Percentiles rank a stretch among this genome's conserved stretches.
phyloP scores from a whole-genome alignment of 2,113 vertebrate species.

The Columbina picui region DNA sequence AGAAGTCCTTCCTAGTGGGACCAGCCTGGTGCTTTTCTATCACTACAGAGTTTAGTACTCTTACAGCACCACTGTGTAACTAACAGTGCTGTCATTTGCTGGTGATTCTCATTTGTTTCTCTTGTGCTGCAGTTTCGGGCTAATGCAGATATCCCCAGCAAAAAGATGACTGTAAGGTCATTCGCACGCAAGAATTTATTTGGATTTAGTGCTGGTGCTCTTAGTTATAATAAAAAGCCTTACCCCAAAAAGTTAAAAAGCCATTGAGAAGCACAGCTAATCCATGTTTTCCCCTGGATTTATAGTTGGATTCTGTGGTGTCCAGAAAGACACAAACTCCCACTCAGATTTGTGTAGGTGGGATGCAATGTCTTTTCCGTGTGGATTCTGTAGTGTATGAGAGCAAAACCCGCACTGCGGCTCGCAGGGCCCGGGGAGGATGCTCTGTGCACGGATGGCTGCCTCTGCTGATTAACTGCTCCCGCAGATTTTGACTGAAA shows the following conservation, averaged over 20 bases:
- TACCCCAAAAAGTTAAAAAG: background rate
- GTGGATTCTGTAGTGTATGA: background rate
- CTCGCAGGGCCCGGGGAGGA: background rate
- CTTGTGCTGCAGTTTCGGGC: background rate
- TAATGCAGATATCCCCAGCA: background rate
- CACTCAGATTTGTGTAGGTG: background rate
- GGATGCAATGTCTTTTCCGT: background rate
- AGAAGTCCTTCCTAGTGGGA: background rate
- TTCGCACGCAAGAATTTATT: background rate
- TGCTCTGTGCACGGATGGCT: background rate
- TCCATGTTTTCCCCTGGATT: background rate
- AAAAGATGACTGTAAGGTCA: background rate
- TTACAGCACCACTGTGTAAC: background rate
- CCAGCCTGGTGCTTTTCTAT: background rate
- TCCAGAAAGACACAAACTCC: background rate
- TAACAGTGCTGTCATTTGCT: background rate
- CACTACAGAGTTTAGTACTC: background rate
- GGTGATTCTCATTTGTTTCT: background rate
- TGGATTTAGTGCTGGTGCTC: background rate
- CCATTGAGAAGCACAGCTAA: background rate
- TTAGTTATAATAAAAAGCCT: background rate
- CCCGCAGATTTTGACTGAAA: background rate
- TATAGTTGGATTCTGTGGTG: background rate
- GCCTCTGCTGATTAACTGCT: background rate
- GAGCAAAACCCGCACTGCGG: background rate